Evolutionary conservation across 64 coral and sea anemone species (phyloP).

Genomic region (Actinia tenebrosa): DNA sequence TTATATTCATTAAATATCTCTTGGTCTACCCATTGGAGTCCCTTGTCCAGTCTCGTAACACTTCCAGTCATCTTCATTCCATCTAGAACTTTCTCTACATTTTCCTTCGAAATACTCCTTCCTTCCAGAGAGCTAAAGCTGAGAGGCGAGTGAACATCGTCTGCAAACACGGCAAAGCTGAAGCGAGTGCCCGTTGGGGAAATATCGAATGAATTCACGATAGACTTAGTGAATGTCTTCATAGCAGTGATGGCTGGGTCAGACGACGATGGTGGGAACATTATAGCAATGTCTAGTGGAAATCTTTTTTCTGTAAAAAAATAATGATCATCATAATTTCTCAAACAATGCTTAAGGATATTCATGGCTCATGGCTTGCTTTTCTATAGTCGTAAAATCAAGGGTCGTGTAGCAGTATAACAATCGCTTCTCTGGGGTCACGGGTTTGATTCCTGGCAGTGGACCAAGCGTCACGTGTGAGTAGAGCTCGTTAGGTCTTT

Average conservation of each 20-base stretch:
- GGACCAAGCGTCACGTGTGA: no score
- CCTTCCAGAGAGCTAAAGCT: constrained; percentile 27
- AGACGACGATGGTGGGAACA: constrained; percentile 22
- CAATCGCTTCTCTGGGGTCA: no score
- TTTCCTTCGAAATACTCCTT: not conserved
- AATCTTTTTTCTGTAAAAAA: constrained; percentile 16
- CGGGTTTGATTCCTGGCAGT: no score
- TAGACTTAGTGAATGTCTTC: constrained; percentile 11
- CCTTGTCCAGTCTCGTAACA: constrained; percentile 15
- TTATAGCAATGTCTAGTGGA: constrained; percentile 36
- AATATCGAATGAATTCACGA: constrained; percentile 31
- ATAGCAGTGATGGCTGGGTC: not conserved
- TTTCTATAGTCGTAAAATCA: no score
- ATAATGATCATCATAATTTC: not conserved
- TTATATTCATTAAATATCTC: constrained; percentile 36
- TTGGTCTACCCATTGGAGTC: constrained; percentile 27
- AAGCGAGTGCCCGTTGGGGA: constrained; percentile 37
- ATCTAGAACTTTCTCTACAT: constrained; percentile 21
- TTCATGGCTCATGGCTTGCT: no score
- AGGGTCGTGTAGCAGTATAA: no score
- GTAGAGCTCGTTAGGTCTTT: no score
- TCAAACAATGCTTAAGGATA: not conserved
- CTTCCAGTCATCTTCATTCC: constrained; percentile 5
- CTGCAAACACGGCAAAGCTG: constrained; percentile 29
- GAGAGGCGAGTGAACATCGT: constrained; percentile 12